A percentile compares a stretch with the other conserved stretches of the same genome.
Evolutionary conservation across 1,140 invertebrate species (phyloP).

Genomic region (Mactra quadrangularis): DNA sequence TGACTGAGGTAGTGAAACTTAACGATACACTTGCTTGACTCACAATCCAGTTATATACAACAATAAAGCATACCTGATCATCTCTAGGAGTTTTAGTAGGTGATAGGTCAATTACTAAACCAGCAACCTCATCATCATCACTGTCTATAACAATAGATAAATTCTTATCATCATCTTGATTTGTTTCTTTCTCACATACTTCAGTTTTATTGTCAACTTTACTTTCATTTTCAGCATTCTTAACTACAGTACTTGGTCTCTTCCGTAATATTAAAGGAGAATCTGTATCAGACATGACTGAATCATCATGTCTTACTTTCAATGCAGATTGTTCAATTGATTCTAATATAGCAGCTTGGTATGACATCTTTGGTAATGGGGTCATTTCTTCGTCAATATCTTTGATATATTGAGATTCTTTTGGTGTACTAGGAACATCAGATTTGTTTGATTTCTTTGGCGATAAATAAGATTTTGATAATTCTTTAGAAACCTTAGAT

Average conservation of each 20-base stretch:
- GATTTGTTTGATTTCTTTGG: no score
- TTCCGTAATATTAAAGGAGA: constrained; percentile 17
- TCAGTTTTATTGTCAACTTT: neutral
- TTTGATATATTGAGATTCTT: neutral
- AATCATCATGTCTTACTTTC: constrained; percentile 41
- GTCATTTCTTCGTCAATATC: constrained; percentile 39
- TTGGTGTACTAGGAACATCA: neutral
- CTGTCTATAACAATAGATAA: constrained; percentile 17
- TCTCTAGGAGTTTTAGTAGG: neutral
- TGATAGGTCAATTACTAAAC: constrained; percentile 33
- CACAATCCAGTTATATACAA: no score
- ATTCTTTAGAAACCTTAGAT: no score
- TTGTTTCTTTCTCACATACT: neutral
- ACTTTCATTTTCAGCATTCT: neutral
- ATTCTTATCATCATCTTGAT: constrained; percentile 7
- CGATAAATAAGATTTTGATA: no score
- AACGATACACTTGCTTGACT: no score
- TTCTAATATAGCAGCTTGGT: constrained; percentile 50
- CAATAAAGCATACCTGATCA: constrained; percentile 19
- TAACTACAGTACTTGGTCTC: neutral
- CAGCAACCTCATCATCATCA: constrained; percentile 44
- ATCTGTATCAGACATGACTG: constrained; percentile 9
- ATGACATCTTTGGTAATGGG: constrained; percentile 36
- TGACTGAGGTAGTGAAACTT: no score
- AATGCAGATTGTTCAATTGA: constrained; percentile 56